Conservation (phyloP, 2,113 vertebrate species). For the Tyrannus savana region DNA sequence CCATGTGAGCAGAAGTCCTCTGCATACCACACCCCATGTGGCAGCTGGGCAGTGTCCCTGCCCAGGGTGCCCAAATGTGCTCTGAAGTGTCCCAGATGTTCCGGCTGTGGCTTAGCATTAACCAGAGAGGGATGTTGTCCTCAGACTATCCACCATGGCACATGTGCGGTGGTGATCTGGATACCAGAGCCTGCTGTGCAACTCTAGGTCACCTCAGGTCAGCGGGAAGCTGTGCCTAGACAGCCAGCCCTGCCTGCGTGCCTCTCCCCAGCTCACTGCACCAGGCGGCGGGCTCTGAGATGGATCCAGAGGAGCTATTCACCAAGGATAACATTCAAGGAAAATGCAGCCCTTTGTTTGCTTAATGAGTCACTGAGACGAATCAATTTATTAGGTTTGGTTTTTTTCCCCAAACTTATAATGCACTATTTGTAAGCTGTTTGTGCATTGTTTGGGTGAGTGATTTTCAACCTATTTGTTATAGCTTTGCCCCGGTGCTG, state of each 20-base stretch:
- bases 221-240: neutral
- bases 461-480: neutral
- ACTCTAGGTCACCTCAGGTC: neutral
- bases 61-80: neutral
- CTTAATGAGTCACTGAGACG: neutral
- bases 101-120: neutral
- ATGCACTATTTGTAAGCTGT: neutral
- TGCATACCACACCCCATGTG: fast-evolving
- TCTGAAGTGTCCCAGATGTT: neutral
- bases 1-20: neutral
- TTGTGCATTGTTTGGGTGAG: neutral
- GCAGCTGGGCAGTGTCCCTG: neutral
- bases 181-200: neutral
- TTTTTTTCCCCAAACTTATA: neutral
- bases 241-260: neutral
- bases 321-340: neutral
- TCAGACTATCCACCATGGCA: neutral
- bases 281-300: neutral
- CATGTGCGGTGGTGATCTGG: neutral
- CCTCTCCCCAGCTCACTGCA: neutral
- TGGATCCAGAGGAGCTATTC: neutral
- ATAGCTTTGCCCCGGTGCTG: neutral
- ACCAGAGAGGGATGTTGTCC: neutral
- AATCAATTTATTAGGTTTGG: neutral
- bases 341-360: conserved; percentile 28